Evolutionary conservation across 2,113 vertebrate species (phyloP).

Genomic region (Odontophorus gujanensis): DNA sequence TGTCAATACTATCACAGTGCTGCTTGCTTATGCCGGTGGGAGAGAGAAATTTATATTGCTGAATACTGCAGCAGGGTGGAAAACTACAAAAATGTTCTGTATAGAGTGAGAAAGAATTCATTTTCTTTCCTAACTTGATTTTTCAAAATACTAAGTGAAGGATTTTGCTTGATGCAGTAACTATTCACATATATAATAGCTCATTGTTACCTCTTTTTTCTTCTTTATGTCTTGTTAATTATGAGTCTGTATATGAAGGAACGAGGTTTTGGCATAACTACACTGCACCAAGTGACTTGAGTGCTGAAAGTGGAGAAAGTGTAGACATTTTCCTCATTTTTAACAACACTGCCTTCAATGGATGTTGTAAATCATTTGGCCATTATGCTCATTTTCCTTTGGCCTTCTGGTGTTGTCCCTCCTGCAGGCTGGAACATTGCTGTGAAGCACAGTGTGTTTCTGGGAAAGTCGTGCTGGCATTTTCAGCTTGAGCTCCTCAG

Average conservation of each 20-base stretch:
- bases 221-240: not conserved
- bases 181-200: not conserved
- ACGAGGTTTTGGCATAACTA: not conserved
- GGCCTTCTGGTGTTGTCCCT: conserved; percentile 27
- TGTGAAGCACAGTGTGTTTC: conserved; percentile 31
- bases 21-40: not conserved
- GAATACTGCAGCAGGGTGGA: not conserved
- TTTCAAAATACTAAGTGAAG: not conserved
- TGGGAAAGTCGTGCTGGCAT: conserved; percentile 49
- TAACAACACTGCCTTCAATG: not conserved
- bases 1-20: not conserved
- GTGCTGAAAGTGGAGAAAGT: not conserved
- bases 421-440: conserved; percentile 23
- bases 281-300: not conserved
- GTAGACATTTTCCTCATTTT: conserved; percentile 10
- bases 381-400: conserved; percentile 54
- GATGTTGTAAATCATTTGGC: conserved; percentile 34
- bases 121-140: not conserved
- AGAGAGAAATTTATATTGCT: not conserved
- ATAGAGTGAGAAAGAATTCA: not conserved
- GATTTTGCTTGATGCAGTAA: not conserved
- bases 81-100: not conserved
- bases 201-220: not conserved
- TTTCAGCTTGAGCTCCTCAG: conserved; percentile 31
- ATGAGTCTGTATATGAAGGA: not conserved